These are phyloP conservation scores for Lasiurus cinereus DNA, from an alignment of 2,113 vertebrate species.

Conservation along the genomic window DNA sequence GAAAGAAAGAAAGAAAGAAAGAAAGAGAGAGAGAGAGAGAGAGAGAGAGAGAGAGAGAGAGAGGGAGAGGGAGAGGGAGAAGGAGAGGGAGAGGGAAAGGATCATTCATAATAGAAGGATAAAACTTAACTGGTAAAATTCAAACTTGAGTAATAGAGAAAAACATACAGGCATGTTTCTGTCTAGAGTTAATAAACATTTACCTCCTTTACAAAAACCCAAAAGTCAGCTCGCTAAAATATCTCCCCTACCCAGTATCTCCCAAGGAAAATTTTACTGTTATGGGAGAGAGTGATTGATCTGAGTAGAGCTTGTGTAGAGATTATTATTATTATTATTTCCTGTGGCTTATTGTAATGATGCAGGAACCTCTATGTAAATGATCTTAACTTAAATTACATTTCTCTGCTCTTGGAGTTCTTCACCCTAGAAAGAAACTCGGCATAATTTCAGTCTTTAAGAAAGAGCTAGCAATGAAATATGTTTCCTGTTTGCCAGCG, in stretches of 20 bases:
- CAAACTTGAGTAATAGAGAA: background rate
- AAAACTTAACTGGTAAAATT: background rate
- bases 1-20: too few relatives aligned
- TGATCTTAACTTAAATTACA: slow-evolving; percentile 44
- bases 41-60: too few relatives aligned
- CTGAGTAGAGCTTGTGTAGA: background rate
- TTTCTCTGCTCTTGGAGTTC: slow-evolving; percentile 16
- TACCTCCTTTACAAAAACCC: background rate
- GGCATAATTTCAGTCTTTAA: slow-evolving; percentile 31
- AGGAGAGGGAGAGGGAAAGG: background rate
- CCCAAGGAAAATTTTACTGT: background rate
- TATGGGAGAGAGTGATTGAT: background rate
- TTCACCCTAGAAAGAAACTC: slow-evolving; percentile 26
- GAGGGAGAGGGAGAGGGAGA: too few relatives aligned
- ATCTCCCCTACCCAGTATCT: background rate
- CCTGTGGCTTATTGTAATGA: background rate
- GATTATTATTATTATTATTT: background rate
- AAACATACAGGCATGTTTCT: background rate
- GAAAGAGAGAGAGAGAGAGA: too few relatives aligned
- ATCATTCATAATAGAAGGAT: slow-evolving; percentile 1
- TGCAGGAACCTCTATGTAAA: slow-evolving; percentile 1
- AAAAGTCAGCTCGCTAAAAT: background rate
- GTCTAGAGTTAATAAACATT: background rate
- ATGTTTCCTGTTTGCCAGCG: background rate
- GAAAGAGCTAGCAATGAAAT: background rate